phyloP scores from a whole-genome alignment of 2,888 invertebrate genomes.

The Tromatobia lineatoria region DNA sequence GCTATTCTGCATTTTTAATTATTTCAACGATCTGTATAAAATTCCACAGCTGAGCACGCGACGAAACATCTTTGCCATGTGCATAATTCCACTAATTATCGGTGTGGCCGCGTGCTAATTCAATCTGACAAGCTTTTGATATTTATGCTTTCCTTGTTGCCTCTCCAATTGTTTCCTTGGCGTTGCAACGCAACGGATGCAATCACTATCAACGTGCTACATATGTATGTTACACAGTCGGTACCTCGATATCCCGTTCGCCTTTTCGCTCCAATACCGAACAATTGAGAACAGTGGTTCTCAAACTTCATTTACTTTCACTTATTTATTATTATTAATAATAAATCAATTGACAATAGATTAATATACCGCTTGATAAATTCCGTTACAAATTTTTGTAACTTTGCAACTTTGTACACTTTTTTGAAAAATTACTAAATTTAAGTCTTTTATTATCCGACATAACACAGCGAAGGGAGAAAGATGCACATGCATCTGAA shows the following conservation, averaged over 20 bases:
- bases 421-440: too few relatives aligned
- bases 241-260: conserved; percentile 63
- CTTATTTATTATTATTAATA: neutral
- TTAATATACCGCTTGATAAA: too few relatives aligned
- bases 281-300: conserved; percentile 69
- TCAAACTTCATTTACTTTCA: conserved; percentile 47
- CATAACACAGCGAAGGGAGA: too few relatives aligned
- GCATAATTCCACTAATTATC: conserved; percentile 70
- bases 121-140: conserved; percentile 32
- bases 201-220: conserved; percentile 25
- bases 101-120: conserved; percentile 53
- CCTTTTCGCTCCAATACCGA: conserved; percentile 54
- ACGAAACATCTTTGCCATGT: conserved; percentile 70
- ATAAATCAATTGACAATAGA: too few relatives aligned
- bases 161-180: neutral
- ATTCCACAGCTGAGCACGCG: conserved; percentile 47
- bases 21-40: conserved; percentile 6
- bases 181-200: neutral
- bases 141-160: neutral
- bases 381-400: too few relatives aligned
- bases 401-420: too few relatives aligned
- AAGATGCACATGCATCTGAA: too few relatives aligned
- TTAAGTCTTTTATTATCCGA: too few relatives aligned
- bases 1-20: conserved; percentile 53
- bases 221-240: neutral